Conservation (phyloP, 2,888 invertebrate genomes). For the Parnassius orleans region DNA sequence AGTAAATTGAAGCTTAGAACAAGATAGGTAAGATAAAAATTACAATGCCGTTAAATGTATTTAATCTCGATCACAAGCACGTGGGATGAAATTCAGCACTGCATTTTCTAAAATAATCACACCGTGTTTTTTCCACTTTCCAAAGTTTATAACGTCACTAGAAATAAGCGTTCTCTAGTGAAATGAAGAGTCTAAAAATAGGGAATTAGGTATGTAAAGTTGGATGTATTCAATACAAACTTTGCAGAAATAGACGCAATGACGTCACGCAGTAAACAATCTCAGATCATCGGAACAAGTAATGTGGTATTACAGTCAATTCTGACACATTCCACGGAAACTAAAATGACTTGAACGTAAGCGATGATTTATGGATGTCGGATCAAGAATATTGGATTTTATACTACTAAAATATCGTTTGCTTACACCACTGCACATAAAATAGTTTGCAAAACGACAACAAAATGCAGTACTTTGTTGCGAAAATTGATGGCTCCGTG, state of each 20-base stretch:
- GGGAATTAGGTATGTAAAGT: conserved; percentile 19
- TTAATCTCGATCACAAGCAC: conserved; percentile 9
- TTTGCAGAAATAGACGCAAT: conserved; percentile 23
- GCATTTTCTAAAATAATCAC: conserved; percentile 19
- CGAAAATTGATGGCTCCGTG: too few relatives aligned
- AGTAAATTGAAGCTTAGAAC: background rate
- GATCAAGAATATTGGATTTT: conserved; percentile 17
- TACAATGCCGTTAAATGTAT: conserved; percentile 7
- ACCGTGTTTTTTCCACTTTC: conserved; percentile 16
- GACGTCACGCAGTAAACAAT: conserved; percentile 26
- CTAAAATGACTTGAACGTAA: conserved; percentile 20
- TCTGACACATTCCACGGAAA: conserved; percentile 20
- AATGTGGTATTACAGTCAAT: conserved; percentile 9
- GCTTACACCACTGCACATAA: too few relatives aligned
- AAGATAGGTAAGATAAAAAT: background rate
- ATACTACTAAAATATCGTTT: conserved; percentile 1
- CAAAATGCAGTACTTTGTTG: too few relatives aligned
- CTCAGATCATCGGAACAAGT: conserved; percentile 17
- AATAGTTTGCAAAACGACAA: too few relatives aligned
- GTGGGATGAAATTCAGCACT: conserved; percentile 16
- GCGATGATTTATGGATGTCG: conserved; percentile 18
- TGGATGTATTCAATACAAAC: conserved; percentile 24
- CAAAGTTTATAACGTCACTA: conserved; percentile 16
- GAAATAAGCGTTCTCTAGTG: conserved; percentile 14
- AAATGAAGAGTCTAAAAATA: conserved; percentile 23